Percentiles rank a stretch among this genome's conserved stretches.
Evolutionary conservation across 1,140 invertebrate species (phyloP).

Genomic region (Venturia canescens): DNA sequence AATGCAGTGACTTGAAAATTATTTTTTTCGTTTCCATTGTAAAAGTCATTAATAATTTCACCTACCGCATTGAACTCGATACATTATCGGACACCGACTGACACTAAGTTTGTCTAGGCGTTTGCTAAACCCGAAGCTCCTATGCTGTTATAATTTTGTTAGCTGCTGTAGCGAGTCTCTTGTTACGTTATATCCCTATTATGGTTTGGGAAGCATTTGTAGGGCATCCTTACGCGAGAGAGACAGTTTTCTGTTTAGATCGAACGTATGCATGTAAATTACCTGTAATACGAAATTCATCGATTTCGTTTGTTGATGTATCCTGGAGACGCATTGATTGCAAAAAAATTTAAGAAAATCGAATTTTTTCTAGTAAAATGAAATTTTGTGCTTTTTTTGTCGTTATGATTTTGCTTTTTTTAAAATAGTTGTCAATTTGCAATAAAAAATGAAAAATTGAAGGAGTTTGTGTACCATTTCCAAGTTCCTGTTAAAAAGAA

Average conservation of each 20-base stretch:
- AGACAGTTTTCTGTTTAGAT: background rate
- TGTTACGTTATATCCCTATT: conserved; percentile 59
- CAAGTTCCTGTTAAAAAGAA: too few relatives aligned
- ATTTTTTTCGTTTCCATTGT: background rate
- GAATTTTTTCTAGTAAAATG: too few relatives aligned
- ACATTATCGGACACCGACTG: conserved; percentile 63
- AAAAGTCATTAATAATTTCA: background rate
- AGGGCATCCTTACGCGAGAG: conserved; percentile 54
- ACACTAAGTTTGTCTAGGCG: conserved; percentile 52
- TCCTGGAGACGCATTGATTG: background rate
- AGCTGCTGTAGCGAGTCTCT: conserved; percentile 44
- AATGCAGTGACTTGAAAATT: background rate
- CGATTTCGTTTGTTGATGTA: background rate
- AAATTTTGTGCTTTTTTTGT: too few relatives aligned
- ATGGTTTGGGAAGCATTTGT: conserved; percentile 61
- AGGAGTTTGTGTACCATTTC: background rate
- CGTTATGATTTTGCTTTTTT: too few relatives aligned
- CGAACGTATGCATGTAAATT: background rate
- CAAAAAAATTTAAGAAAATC: too few relatives aligned
- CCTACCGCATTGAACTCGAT: conserved; percentile 65
- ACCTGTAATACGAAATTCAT: background rate
- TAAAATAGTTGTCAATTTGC: too few relatives aligned
- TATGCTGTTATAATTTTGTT: conserved; percentile 61
- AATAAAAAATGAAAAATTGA: too few relatives aligned
- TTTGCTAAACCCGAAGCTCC: conserved; percentile 57